Conservation (phyloP, 2,113 vertebrate genomes). For the Osmerus eperlanus region DNA sequence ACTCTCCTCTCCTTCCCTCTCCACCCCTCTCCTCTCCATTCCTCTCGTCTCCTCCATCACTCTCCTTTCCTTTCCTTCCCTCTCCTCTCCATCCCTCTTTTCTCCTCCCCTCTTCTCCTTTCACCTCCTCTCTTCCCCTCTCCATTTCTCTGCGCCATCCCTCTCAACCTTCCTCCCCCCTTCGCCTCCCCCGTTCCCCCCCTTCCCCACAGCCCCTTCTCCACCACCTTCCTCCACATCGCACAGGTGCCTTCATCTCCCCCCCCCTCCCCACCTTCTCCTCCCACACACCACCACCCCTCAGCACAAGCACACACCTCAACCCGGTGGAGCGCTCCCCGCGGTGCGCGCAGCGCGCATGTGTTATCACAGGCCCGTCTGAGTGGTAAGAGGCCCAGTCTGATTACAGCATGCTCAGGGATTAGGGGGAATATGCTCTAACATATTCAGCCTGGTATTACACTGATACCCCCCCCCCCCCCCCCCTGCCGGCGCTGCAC, state of each 20-base stretch:
- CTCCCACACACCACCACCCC: neutral
- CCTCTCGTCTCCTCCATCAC: neutral
- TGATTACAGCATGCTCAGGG: slow-evolving; percentile 66
- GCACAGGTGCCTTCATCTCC: neutral
- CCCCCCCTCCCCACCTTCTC: neutral
- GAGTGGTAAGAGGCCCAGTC: slow-evolving; percentile 52
- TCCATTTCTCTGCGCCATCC: neutral
- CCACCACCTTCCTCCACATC: neutral
- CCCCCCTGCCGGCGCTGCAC: slow-evolving; percentile 33
- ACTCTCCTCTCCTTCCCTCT: neutral
- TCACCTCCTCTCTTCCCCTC: too few relatives aligned
- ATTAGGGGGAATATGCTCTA: slow-evolving; percentile 65
- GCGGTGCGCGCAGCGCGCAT: slow-evolving; percentile 9
- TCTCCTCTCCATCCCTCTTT: neutral
- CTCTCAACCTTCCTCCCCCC: too few relatives aligned
- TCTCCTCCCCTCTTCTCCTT: too few relatives aligned
- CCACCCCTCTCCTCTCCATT: too few relatives aligned
- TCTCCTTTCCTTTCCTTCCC: too few relatives aligned
- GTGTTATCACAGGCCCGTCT: slow-evolving; percentile 40
- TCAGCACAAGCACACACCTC: slow-evolving; percentile 22
- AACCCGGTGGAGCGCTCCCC: slow-evolving; percentile 30
- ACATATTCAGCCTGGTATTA: slow-evolving; percentile 68
- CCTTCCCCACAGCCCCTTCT: neutral
- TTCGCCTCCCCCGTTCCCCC: neutral
- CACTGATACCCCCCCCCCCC: slow-evolving; percentile 55